Evolutionary conservation across 2,113 vertebrate genomes (phyloP), one percentile per base, ranked within the genome.

Genomic region (Uria aalge): DNA sequence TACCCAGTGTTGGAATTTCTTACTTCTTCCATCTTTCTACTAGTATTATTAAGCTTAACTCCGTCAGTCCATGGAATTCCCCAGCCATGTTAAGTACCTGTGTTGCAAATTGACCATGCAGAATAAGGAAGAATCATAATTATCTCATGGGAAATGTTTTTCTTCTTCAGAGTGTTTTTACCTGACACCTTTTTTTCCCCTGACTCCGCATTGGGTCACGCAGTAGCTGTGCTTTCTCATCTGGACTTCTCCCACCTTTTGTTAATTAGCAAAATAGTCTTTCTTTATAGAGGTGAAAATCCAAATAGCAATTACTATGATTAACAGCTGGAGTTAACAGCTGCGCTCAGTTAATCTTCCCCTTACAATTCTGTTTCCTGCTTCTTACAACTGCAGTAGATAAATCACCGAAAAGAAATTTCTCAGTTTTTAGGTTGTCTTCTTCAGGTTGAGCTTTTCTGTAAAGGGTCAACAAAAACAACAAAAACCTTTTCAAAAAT

Each of bases 1-100:
- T 69, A 69, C 57, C 53, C 53, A 86, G 55, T 62, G 62, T 34
- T 96, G 73, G 82, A 55, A 95, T 96, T 96, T 94, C 90, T 94
- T 84, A 55, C 17, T 79, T 52, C 32, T 88, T 81, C 88, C 82
- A 36, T 85, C 50, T 45, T 91, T 78, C 82, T 90, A 67, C 67
- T n/a, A 52, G 50, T 26, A 72, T 53, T 83, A 66, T 86, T 90
- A 94, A 94, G 64, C 30, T 89, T 71, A 76, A 73, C 50, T 85
- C 40, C 43, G 36, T 36, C 27, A 32, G 48, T 40, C 56, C 74
- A 41, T 43, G 87, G 52, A 91, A 94, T 76, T 88, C 21, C 53
- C 48, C 43, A 15, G 26, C 17, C 38, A 68, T 62, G 73, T 84
- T 75, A 72, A 17, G 45, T 34, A 90, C 11, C 55, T 85, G 29